Evolutionary conservation across 1,140 invertebrate species (phyloP).

Genomic region (Sesamia nonagrioides): DNA sequence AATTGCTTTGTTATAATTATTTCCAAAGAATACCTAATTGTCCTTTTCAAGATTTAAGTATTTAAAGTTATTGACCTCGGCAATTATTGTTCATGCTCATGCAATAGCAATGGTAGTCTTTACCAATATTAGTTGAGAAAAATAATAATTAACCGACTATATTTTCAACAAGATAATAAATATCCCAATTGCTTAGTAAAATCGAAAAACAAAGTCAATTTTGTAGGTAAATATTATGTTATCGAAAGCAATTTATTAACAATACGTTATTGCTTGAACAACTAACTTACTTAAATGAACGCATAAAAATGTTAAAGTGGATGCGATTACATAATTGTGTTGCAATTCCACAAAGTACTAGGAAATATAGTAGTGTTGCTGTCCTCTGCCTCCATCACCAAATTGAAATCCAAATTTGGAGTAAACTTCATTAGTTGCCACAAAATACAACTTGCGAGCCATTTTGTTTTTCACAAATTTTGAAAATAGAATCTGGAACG

Average conservation of each 20-base stretch:
- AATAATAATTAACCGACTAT: neutral
- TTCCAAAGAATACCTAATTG: too few species aligned
- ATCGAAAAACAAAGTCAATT: neutral
- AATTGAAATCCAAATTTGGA: conserved; percentile 49
- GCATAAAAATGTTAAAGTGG: conserved; percentile 35
- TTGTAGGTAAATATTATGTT: conserved; percentile 28
- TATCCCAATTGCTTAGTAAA: neutral
- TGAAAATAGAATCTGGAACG: conserved; percentile 15
- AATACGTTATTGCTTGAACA: conserved; percentile 2
- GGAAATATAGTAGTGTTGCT: conserved; percentile 46
- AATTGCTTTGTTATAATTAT: too few species aligned
- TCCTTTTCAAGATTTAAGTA: too few species aligned
- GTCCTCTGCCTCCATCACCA: conserved; percentile 31
- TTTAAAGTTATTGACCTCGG: too few species aligned
- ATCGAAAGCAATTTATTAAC: conserved; percentile 14
- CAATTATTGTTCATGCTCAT: too few species aligned
- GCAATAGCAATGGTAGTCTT: too few species aligned
- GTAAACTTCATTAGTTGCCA: conserved; percentile 29
- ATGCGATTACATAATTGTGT: conserved; percentile 49
- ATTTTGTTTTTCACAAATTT: conserved; percentile 31
- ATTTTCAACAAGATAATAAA: neutral
- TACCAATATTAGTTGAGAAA: too few species aligned
- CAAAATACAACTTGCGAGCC: conserved; percentile 8
- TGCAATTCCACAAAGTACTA: conserved; percentile 48
- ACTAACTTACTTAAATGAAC: conserved; percentile 30